A percentile compares a stretch with the other conserved stretches of the same genome.
phyloP scores from a whole-genome alignment of 2,888 invertebrate species.

The Zootermopsis nevadensis region DNA sequence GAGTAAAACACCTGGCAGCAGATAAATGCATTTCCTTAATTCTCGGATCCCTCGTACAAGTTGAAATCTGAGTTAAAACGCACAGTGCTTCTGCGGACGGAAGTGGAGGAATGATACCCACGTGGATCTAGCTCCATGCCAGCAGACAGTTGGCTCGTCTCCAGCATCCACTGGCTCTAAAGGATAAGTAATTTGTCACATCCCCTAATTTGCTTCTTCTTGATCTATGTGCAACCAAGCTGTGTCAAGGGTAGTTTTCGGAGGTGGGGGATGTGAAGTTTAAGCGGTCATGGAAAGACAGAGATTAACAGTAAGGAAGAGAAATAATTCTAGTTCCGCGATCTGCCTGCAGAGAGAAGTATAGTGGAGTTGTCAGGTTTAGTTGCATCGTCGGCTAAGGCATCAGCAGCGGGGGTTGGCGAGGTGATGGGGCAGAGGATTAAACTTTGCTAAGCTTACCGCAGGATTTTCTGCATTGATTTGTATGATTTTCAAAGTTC shows the following conservation, averaged over 20 bases:
- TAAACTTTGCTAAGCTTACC: neutral
- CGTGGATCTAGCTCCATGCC: neutral
- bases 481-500: neutral
- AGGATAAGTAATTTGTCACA: neutral
- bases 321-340: slow-evolving; percentile 1
- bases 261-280: neutral
- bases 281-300: neutral
- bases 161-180: neutral
- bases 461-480: neutral
- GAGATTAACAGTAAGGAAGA: neutral
- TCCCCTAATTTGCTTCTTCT: neutral
- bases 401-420: no score
- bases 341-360: neutral
- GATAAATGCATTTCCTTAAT: no score
- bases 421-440: neutral
- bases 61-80: no score
- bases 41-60: no score
- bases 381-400: neutral
- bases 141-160: no score
- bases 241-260: neutral
- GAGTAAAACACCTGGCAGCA: no score
- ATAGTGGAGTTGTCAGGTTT: neutral
- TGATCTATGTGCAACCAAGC: slow-evolving; percentile 3
- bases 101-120: neutral
- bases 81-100: neutral